Percentiles rank a stretch among this genome's conserved stretches.
Conservation (phyloP, 2,797 vertebrate genomes). For the Masticophis lateralis region DNA sequence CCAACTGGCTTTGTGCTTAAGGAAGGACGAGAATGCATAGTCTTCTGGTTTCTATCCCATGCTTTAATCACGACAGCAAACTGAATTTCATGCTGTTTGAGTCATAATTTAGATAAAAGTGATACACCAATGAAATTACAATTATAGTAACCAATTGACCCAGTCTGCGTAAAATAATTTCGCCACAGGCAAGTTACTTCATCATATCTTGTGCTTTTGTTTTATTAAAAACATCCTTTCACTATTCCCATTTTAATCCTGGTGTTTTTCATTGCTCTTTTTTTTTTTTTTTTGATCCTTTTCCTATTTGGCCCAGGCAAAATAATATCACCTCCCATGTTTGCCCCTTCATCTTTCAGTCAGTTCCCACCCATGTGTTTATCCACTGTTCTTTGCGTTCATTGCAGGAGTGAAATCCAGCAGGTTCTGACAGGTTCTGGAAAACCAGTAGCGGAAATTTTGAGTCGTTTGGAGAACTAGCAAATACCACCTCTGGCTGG, state of each 20-base stretch:
- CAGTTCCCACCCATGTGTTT: neutral
- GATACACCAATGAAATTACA: neutral
- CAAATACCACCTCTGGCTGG: no score
- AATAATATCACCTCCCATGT: neutral
- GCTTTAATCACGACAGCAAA: neutral
- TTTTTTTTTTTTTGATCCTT: neutral
- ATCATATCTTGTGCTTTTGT: neutral
- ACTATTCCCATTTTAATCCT: neutral
- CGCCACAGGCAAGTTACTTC: neutral
- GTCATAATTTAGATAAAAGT: neutral
- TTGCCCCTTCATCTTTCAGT: neutral
- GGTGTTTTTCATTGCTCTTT: neutral
- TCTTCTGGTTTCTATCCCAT: neutral
- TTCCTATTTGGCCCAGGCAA: neutral
- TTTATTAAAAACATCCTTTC: neutral
- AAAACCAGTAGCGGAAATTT: no score
- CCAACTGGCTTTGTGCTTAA: neutral
- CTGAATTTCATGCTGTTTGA: neutral
- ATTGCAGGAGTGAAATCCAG: no score
- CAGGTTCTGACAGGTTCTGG: no score
- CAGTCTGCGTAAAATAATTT: neutral
- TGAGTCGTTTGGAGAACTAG: no score
- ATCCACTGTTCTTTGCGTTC: neutral
- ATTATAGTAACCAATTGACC: neutral
- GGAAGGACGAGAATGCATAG: neutral